Conservation (phyloP, 2,888 invertebrate genomes). For the Caenorhabditis sp. region DNA sequence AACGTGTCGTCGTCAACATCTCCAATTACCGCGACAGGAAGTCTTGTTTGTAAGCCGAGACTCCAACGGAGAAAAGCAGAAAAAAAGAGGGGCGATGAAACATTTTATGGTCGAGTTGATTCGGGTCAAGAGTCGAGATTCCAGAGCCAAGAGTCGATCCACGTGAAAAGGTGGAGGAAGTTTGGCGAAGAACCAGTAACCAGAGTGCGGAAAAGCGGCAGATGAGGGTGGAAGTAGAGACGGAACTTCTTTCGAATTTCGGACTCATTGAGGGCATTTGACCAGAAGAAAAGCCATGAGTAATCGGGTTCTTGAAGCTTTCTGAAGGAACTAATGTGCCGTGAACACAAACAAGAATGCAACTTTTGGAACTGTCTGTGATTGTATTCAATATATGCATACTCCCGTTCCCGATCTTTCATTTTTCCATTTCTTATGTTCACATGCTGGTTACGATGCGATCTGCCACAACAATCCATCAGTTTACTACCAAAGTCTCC, state of each 20-base stretch:
- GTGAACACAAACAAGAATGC: background rate
- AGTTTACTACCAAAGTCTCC: slow-evolving; percentile 6
- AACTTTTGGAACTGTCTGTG: background rate
- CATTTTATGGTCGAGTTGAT: slow-evolving; percentile 43
- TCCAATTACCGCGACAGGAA: slow-evolving; percentile 41
- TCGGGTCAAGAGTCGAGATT: slow-evolving; percentile 45
- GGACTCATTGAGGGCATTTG: slow-evolving; percentile 44
- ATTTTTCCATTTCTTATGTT: too few relatives aligned
- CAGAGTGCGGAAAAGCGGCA: slow-evolving; percentile 12
- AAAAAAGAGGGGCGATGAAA: slow-evolving; percentile 22
- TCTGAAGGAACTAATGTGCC: background rate
- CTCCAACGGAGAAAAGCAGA: slow-evolving; percentile 31
- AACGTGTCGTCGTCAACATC: slow-evolving; percentile 56
- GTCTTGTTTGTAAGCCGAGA: slow-evolving; percentile 45
- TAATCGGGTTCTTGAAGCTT: slow-evolving; percentile 6
- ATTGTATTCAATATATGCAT: too few relatives aligned
- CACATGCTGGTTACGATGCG: background rate
- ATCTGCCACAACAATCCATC: slow-evolving; percentile 13
- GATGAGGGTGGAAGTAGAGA: slow-evolving; percentile 44
- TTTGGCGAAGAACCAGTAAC: slow-evolving; percentile 40
- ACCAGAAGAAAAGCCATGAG: slow-evolving; percentile 30
- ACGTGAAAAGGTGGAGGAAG: slow-evolving; percentile 1
- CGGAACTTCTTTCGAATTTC: slow-evolving; percentile 35
- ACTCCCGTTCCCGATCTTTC: background rate
- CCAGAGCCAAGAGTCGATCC: background rate